Evolutionary conservation across 1,140 invertebrate species (phyloP).

Genomic region (Heliothis subflexa): DNA sequence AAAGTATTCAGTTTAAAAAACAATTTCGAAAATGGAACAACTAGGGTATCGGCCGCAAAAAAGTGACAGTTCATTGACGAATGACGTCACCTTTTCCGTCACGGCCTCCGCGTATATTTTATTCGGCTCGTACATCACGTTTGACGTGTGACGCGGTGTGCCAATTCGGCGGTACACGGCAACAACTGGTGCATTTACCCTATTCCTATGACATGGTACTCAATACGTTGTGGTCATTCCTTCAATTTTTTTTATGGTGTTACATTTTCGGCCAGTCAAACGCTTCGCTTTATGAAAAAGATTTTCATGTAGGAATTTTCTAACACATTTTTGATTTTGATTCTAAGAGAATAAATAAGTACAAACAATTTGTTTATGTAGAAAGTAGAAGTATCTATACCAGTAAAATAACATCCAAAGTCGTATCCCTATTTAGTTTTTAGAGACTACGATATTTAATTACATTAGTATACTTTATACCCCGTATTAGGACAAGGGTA

Average conservation of each 20-base stretch:
- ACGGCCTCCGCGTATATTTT: constrained; percentile 50
- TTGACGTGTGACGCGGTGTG: constrained; percentile 49
- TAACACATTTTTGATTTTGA: too few relatives aligned
- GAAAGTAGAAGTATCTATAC: too few relatives aligned
- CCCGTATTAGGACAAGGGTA: too few relatives aligned
- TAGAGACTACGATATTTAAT: too few relatives aligned
- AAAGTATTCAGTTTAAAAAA: constrained; percentile 44
- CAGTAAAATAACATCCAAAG: too few relatives aligned
- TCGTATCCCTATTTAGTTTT: too few relatives aligned
- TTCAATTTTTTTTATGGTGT: background rate
- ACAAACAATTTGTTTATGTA: too few relatives aligned
- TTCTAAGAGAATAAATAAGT: too few relatives aligned
- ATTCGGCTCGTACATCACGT: constrained; percentile 54
- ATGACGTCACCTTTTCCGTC: constrained; percentile 54
- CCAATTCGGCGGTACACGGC: constrained; percentile 32
- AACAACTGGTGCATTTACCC: constrained; percentile 40
- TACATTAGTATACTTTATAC: too few relatives aligned
- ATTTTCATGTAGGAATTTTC: too few relatives aligned
- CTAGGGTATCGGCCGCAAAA: constrained; percentile 47
- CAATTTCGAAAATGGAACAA: constrained; percentile 43
- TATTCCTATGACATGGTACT: constrained; percentile 10
- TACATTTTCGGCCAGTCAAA: background rate
- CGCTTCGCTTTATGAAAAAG: too few relatives aligned
- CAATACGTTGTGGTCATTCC: background rate
- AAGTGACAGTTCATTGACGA: constrained; percentile 53